A percentile compares a stretch with the other conserved stretches of the same genome.
Evolutionary conservation across 2,797 vertebrate species (phyloP).

Genomic region (Poecilia velifera): DNA sequence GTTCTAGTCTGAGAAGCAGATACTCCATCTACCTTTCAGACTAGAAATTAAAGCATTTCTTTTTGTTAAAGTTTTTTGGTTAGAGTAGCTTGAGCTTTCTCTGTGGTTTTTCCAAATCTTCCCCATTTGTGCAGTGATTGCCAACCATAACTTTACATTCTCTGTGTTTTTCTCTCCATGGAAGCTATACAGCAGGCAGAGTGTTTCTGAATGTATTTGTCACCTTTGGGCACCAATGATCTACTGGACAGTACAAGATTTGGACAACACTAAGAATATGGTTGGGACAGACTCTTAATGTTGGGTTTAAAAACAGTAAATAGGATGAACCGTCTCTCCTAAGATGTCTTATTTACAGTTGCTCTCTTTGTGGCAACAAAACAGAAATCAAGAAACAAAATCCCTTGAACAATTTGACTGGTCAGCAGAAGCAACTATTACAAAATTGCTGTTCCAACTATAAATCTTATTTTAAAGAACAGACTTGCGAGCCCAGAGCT

Average conservation of each 20-base stretch:
- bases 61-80: neutral
- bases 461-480: conserved; percentile 11
- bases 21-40: neutral
- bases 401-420: neutral
- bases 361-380: neutral
- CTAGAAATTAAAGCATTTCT: neutral
- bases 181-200: neutral
- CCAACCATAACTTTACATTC: neutral
- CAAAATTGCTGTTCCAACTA: neutral
- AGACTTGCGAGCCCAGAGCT: conserved; percentile 37
- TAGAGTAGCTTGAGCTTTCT: neutral
- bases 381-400: neutral
- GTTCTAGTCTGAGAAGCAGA: neutral
- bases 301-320: neutral
- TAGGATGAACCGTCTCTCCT: no score
- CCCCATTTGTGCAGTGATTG: neutral
- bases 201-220: neutral
- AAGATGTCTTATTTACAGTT: neutral
- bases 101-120: neutral
- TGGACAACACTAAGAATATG: neutral
- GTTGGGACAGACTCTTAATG: neutral
- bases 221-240: neutral
- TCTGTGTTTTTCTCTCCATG: neutral
- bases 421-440: neutral
- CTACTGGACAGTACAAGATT: neutral